Evolutionary conservation across 2,797 vertebrate genomes (phyloP), one percentile per base, ranked within the genome.

Genomic region (Brachyalestes nurse): DNA sequence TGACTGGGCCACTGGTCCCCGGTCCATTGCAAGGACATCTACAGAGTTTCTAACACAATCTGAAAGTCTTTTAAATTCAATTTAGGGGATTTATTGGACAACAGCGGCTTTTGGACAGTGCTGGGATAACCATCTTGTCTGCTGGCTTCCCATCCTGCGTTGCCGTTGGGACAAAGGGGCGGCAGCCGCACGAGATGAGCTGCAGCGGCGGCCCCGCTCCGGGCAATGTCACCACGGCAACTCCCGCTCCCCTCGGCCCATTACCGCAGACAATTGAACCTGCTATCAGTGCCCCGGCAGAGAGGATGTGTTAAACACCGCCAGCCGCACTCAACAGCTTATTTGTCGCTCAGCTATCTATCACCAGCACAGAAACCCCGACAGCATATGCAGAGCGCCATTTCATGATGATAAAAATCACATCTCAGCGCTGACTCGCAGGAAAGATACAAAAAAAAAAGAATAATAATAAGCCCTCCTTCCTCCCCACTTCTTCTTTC

Each of bases 1-100:
- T 62, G 62, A 69, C 82, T 77, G 64, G 87, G 87, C 86, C 88
- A 88, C 74, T 70, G 78, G 78, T 86, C 81, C 72, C 84, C 55
- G 79, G 83, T 87, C 84, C 77, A 84, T 80, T 83, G 82, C 88
- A 90, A 88, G 87, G 87, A 80, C 87, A 89, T 88, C 85, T 86
- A 64, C 75, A 67, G 84, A 85, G 76, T 85, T 83, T 81, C 66
- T 80, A 82, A 86, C 69, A 79, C 80, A 79, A 86, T 86, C 82
- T 65, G 77, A 83, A 80, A 84, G 81, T 87, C 84, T 88, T 87
- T 87, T 86, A 85, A 87, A 87, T 85, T 88, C 83, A 89, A 88
- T 88, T 87, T 88, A 81, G 74, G 77, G 82, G 83, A 84, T 88
- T 86, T 88, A 84, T 86, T 88, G 86, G 86, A 84, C 86, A 85